phyloP scores from a whole-genome alignment of 1,140 invertebrate genomes.

The Sycophaga agraensis region DNA sequence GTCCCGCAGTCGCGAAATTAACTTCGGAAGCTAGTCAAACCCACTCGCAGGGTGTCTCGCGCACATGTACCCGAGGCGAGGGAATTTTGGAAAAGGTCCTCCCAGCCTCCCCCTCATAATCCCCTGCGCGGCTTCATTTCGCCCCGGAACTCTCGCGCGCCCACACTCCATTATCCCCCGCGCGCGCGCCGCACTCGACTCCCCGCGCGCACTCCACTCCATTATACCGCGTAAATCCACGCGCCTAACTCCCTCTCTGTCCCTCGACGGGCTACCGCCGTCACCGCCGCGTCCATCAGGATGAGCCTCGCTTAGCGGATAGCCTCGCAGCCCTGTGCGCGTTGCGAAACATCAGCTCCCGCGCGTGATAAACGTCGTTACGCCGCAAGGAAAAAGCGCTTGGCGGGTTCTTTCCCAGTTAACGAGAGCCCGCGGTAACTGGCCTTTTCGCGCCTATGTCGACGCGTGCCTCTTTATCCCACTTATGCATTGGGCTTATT shows the following conservation, averaged over 20 bases:
- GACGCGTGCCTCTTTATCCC: too few species aligned
- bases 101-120: neutral
- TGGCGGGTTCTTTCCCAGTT: conserved; percentile 30
- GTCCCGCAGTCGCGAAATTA: too few species aligned
- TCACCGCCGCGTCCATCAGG: conserved; percentile 36
- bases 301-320: conserved; percentile 14
- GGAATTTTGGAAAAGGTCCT: too few species aligned
- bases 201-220: conserved; percentile 52
- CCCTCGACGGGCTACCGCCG: conserved; percentile 18
- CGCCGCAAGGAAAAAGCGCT: neutral
- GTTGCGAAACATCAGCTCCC: neutral
- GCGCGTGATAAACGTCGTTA: conserved; percentile 28
- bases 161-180: conserved; percentile 54
- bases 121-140: neutral
- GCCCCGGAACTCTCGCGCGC: conserved; percentile 31
- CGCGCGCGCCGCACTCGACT: conserved; percentile 45
- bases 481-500: too few species aligned
- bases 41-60: too few species aligned
- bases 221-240: conserved; percentile 52
- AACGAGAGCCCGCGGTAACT: too few species aligned
- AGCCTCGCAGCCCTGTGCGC: too few species aligned
- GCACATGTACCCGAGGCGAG: too few species aligned
- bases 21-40: too few species aligned
- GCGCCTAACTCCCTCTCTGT: conserved; percentile 26
- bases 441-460: too few species aligned